These are phyloP conservation scores for Bimastos eiseni DNA, from an alignment of 2,888 invertebrate species.

Conservation along the genomic window DNA sequence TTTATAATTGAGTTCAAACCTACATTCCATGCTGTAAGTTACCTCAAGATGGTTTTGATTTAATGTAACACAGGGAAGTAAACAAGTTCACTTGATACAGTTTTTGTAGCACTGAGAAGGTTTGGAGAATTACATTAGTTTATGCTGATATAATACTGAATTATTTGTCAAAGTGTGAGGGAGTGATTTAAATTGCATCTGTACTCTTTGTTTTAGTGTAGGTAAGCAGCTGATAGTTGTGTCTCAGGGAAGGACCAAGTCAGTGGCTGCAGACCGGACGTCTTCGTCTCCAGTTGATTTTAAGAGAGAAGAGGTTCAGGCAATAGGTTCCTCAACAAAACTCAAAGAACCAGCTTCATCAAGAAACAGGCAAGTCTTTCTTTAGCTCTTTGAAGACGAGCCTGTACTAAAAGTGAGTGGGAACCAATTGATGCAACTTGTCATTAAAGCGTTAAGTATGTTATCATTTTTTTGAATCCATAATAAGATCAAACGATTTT, in stretches of 20 bases:
- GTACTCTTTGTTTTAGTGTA: background rate
- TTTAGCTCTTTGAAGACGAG: background rate
- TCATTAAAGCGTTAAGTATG: background rate
- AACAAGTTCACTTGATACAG: background rate
- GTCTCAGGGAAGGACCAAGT: background rate
- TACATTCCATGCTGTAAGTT: too few species aligned
- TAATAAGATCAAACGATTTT: background rate
- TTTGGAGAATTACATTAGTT: background rate
- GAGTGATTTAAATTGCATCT: background rate
- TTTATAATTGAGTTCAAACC: too few species aligned
- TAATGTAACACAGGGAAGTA: background rate
- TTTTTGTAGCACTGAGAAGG: background rate
- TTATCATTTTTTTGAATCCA: background rate
- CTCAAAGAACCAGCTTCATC: background rate
- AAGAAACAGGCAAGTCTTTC: background rate
- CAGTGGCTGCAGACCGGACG: background rate
- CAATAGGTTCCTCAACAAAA: background rate
- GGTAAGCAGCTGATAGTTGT: background rate
- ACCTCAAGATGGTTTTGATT: slow-evolving; percentile 2
- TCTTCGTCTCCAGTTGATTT: background rate
- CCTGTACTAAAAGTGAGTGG: too few species aligned
- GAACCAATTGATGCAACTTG: too few species aligned
- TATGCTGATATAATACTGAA: background rate
- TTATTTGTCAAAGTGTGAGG: background rate
- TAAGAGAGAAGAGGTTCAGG: background rate